Evolutionary conservation across 2,113 vertebrate species (phyloP), one percentile per base, ranked within the genome.

Genomic region (Rutilus rutilus): DNA sequence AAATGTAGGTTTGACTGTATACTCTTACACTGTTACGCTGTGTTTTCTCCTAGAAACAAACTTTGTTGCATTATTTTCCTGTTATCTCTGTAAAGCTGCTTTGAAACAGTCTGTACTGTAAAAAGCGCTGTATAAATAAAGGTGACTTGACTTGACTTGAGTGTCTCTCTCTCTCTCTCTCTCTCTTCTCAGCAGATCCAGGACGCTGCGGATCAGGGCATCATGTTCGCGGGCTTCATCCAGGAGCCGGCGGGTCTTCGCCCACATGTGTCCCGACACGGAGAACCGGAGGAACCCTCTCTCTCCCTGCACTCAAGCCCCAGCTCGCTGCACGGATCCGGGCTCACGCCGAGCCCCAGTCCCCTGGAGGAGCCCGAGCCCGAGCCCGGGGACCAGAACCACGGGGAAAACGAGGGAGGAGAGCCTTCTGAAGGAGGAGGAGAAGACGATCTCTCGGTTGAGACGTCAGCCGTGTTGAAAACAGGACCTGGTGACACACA

Each of bases 181-280:
- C 81, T 86, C 89, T 88, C 59, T 89, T 82, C 89, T 92, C 93
- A 92, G 94, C 95, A 99, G 96, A 95, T 99, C 91, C 98, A 99
- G 93, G 97, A 99, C 84, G 97, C 96, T 7, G 97, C 98, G 8
- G 96, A 96, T 89, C 97, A 94, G 88, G 98, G 98, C 75, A 95
- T 98, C 92, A 94, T 95, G 89, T 99, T 99, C 81, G 95, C 97
- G n/a, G 96, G 98, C 57, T 96, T 98, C 65, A 91, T 99, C 84
- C 96, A 97, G 90, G 96, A 98, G 86, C 96, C 96, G 17, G 93
- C 89, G 27, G 92, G 93, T 2, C 93, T 90, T 3, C 92, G 87
- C 87, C 92, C 7, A 91, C 93, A 1, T 88, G 89, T 89, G 91
- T 89, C 90, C 57, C 85, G 59, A 86, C 93, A 65, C 65, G 89